These are phyloP conservation scores for Elgaria multicarinata DNA, from an alignment of 2,113 vertebrate genomes.

Conservation along the genomic window DNA sequence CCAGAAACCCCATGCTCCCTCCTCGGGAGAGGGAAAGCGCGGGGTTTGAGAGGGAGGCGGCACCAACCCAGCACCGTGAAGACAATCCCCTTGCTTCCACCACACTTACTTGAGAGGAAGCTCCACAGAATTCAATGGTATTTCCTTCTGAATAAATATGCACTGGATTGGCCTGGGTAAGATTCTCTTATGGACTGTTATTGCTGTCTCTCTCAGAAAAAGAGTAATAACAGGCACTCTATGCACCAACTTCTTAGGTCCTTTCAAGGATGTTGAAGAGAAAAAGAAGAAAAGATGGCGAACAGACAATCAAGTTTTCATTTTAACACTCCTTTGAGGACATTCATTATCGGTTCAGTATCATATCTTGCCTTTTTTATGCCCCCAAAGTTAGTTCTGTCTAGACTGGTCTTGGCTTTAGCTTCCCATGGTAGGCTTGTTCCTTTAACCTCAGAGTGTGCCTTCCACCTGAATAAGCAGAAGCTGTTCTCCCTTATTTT, in stretches of 20 bases:
- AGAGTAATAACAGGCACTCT: slow-evolving; percentile 56
- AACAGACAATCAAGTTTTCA: slow-evolving; percentile 82
- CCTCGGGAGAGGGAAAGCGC: too few species aligned
- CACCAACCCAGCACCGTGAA: too few species aligned
- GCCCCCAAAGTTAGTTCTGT: slow-evolving; percentile 87
- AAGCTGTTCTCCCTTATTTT: slow-evolving; percentile 72
- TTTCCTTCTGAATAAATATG: too few species aligned
- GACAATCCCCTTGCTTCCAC: background rate
- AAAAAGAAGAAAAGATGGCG: slow-evolving; percentile 76
- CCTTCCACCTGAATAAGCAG: slow-evolving; percentile 75
- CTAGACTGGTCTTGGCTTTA: slow-evolving; percentile 80
- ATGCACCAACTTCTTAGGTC: slow-evolving; percentile 80
- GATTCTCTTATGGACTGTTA: slow-evolving; percentile 41
- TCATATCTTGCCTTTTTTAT: slow-evolving; percentile 79
- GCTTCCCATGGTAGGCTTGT: slow-evolving; percentile 73
- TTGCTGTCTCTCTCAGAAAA: slow-evolving; percentile 57
- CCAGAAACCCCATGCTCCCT: too few species aligned
- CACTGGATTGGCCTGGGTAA: background rate
- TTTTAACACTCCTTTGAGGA: slow-evolving; percentile 86
- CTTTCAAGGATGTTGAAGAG: slow-evolving; percentile 74
- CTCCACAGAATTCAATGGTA: background rate
- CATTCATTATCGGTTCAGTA: slow-evolving; percentile 89
- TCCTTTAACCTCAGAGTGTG: slow-evolving; percentile 68
- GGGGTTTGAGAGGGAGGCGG: too few species aligned
- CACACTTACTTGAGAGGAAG: background rate